Evolutionary conservation across 1,140 invertebrate species (phyloP).

Genomic region (Drosophila erecta): DNA sequence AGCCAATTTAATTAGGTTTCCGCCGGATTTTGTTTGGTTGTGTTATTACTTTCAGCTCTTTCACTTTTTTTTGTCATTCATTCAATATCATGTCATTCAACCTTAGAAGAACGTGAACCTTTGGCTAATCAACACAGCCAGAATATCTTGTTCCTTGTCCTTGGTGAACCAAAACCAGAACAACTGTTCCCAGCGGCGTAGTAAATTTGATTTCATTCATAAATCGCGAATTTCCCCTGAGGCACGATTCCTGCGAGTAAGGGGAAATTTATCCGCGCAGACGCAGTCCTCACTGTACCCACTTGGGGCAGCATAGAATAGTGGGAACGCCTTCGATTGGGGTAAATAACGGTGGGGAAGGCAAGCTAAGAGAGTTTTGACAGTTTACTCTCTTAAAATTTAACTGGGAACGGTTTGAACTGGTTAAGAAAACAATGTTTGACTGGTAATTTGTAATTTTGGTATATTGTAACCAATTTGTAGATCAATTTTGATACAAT

Average conservation of each 20-base stretch:
- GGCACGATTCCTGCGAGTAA: not conserved
- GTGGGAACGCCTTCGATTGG: not conserved
- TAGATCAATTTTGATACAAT: too few species aligned
- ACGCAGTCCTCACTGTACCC: slow-evolving; percentile 22
- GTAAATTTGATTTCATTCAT: slow-evolving; percentile 64
- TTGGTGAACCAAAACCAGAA: not conserved
- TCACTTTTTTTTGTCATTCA: slow-evolving; percentile 5
- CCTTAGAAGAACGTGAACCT: slow-evolving; percentile 22
- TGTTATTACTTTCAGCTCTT: not conserved
- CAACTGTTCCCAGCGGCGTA: slow-evolving; percentile 44
- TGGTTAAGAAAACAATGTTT: too few species aligned
- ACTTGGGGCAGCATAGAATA: slow-evolving; percentile 12
- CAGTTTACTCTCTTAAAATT: slow-evolving; percentile 24
- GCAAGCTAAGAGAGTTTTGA: not conserved
- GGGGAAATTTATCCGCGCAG: slow-evolving; percentile 65
- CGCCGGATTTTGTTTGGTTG: slow-evolving; percentile 11
- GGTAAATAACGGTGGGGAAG: slow-evolving; percentile 21
- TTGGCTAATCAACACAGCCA: slow-evolving; percentile 1
- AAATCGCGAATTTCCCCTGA: slow-evolving; percentile 35
- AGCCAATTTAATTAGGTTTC: slow-evolving; percentile 22
- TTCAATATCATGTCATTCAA: slow-evolving; percentile 23
- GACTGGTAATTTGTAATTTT: too few species aligned
- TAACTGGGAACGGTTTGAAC: slow-evolving; percentile 20
- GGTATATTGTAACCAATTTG: too few species aligned
- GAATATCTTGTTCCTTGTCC: not conserved